Percentiles rank a stretch among this genome's conserved stretches.
Evolutionary conservation across 2,888 invertebrate species (phyloP).

Genomic region (Chirona hameri): DNA sequence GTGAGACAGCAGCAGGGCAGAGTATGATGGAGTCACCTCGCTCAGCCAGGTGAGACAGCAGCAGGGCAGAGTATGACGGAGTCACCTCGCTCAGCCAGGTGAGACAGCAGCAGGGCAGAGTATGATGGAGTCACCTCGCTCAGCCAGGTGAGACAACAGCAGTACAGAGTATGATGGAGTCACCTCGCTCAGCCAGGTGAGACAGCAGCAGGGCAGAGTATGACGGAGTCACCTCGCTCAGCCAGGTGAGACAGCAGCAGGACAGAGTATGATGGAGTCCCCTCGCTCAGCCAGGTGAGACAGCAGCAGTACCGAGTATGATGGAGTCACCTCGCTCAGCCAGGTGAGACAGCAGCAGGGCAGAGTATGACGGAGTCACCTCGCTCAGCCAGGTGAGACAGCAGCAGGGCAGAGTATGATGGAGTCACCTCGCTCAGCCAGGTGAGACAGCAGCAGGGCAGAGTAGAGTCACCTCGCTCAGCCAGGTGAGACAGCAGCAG

Average conservation of each 20-base stretch:
- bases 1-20: neutral
- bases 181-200: neutral
- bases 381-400: neutral
- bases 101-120: neutral
- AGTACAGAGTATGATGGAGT: neutral
- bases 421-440: neutral
- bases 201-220: neutral
- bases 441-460: neutral
- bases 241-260: neutral
- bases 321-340: neutral
- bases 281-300: neutral
- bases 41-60: neutral
- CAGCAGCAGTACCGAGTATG: too few relatives aligned
- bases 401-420: neutral
- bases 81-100: neutral
- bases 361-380: neutral
- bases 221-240: neutral
- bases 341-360: constrained; percentile 4
- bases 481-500: neutral
- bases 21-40: neutral
- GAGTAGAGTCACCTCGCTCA: neutral
- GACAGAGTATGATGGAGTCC: neutral
- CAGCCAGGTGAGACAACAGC: neutral
- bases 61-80: neutral
- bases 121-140: neutral